Conservation (phyloP, 2,888 invertebrate genomes). For the Steinernema carpocapsae region DNA sequence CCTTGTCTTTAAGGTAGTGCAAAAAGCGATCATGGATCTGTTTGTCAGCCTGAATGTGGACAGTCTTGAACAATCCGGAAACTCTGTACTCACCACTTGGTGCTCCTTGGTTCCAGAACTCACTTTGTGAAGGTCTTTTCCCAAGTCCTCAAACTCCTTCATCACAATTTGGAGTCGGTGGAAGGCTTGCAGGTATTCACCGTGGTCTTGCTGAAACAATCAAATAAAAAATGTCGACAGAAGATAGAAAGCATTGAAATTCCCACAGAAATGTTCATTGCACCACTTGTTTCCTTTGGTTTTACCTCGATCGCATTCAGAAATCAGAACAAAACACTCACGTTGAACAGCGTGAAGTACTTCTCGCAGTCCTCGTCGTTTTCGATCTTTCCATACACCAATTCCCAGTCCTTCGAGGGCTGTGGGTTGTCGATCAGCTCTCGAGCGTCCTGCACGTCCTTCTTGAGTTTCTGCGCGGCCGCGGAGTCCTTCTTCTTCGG, state of each 20-base stretch:
- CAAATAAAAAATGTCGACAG: neutral
- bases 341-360: constrained; percentile 21
- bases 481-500: constrained; percentile 6
- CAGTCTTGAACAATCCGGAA: neutral
- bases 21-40: constrained; percentile 8
- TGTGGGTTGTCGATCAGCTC: constrained; percentile 1
- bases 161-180: neutral
- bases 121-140: neutral
- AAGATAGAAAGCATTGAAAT: too few relatives aligned
- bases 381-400: constrained; percentile 21
- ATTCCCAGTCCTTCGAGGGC: constrained; percentile 9
- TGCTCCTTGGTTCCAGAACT: constrained; percentile 19
- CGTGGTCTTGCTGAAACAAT: constrained; percentile 22
- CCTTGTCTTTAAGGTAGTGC: constrained; percentile 5
- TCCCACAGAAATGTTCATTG: too few relatives aligned
- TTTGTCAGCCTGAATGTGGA: constrained; percentile 7
- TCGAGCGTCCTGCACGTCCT: neutral
- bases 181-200: constrained; percentile 10
- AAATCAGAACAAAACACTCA: neutral
- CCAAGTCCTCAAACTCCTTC: constrained; percentile 15
- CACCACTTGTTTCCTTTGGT: too few relatives aligned
- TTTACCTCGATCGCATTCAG: neutral
- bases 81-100: constrained; percentile 10
- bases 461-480: neutral
- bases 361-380: constrained; percentile 31